Percentiles rank a stretch among this genome's conserved stretches.
phyloP scores from a whole-genome alignment of 2,797 vertebrate genomes.

The Pempheris klunzingeri region DNA sequence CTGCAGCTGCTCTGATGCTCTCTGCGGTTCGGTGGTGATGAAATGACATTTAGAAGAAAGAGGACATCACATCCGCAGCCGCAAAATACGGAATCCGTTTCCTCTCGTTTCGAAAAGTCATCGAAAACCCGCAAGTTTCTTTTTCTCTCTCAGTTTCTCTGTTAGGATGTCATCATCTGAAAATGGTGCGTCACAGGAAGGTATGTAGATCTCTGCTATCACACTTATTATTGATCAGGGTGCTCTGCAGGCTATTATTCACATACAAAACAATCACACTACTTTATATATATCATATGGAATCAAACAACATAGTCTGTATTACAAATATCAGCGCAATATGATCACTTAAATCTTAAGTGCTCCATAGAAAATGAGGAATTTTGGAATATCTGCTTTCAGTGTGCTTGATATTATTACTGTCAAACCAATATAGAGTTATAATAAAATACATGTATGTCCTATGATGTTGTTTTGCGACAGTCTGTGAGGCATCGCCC shows the following conservation, averaged over 20 bases:
- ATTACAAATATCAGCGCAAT: neutral
- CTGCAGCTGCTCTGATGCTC: conserved; percentile 26
- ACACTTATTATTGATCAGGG: neutral
- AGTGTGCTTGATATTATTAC: neutral
- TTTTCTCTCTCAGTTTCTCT: neutral
- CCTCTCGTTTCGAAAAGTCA: rapidly evolving
- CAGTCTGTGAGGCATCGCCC: conserved; percentile 42
- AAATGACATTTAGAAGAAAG: neutral
- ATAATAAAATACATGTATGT: neutral
- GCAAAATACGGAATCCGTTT: neutral
- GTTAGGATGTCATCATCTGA: conserved; percentile 68
- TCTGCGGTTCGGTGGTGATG: neutral
- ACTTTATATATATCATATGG: neutral
- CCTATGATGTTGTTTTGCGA: neutral
- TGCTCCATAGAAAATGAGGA: neutral
- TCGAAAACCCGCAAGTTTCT: neutral
- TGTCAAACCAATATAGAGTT: neutral
- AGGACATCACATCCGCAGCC: neutral
- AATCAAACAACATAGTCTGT: neutral
- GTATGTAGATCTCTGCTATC: conserved; percentile 45
- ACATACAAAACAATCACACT: neutral
- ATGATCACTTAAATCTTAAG: neutral
- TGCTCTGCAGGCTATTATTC: neutral
- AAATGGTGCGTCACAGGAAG: conserved; percentile 76
- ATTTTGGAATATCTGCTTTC: neutral